These are phyloP conservation scores for Tetheella fluctuosa DNA, from an alignment of 2,888 invertebrate genomes.

Conservation along the genomic window DNA sequence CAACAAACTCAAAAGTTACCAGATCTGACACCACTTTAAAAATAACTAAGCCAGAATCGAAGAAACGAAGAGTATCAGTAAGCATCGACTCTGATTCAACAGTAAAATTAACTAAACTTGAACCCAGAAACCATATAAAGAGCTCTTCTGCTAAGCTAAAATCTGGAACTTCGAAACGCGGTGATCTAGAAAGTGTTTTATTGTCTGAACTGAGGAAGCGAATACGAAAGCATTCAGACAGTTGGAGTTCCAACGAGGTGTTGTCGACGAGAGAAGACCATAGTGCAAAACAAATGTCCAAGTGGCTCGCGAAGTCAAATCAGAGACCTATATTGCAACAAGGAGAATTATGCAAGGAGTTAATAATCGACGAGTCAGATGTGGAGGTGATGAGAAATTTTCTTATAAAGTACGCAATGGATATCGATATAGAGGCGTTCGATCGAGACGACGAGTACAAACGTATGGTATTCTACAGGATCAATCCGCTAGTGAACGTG, in stretches of 20 bases:
- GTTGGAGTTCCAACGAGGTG: neutral
- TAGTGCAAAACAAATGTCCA: neutral
- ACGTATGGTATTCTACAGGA: constrained; percentile 45
- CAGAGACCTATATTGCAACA: neutral
- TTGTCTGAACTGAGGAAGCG: neutral
- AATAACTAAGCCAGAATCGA: neutral
- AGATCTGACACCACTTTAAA: no score
- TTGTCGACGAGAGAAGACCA: neutral
- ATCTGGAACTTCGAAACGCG: no score
- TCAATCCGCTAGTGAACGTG: constrained; percentile 60
- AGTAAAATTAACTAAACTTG: no score
- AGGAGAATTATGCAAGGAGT: constrained; percentile 38
- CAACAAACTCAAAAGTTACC: no score
- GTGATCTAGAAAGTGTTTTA: no score
- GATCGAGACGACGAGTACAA: constrained; percentile 50
- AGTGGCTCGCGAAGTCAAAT: neutral
- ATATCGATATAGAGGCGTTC: constrained; percentile 43
- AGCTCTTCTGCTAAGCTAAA: no score
- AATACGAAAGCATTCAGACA: neutral
- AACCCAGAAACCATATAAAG: no score
- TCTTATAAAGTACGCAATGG: constrained; percentile 33
- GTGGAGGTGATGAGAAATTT: constrained; percentile 42
- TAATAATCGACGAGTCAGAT: constrained; percentile 47
- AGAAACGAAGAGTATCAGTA: neutral
- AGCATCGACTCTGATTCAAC: neutral